Evolutionary conservation across 1,140 invertebrate genomes (phyloP).

Genomic region (Pseudomyrmex concolor): DNA sequence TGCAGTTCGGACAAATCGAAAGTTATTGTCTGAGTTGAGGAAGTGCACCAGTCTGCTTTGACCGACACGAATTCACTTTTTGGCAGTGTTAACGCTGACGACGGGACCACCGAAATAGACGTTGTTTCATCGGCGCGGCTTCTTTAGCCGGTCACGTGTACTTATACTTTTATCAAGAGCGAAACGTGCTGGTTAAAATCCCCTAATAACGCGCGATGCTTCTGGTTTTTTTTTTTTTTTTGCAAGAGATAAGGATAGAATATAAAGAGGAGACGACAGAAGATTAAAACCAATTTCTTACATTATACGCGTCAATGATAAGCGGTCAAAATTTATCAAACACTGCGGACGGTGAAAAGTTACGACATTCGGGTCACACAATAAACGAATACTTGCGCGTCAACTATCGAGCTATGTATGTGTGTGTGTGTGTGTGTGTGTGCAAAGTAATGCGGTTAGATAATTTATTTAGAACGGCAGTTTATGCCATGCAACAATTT

Average conservation of each 20-base stretch:
- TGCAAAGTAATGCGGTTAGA: conserved; percentile 3
- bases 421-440: no score
- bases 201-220: not conserved
- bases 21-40: not conserved
- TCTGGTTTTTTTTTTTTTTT: not conserved
- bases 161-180: conserved; percentile 20
- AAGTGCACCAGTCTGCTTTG: conserved; percentile 17
- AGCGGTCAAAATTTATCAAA: not conserved
- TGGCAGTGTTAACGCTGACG: conserved; percentile 35
- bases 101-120: conserved; percentile 51
- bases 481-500: not conserved
- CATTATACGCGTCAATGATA: not conserved
- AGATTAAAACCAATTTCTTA: no score
- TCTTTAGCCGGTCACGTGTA: conserved; percentile 11
- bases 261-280: no score
- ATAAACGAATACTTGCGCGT: not conserved
- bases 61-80: conserved; percentile 40
- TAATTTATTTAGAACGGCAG: not conserved
- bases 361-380: not conserved
- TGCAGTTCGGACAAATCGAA: not conserved
- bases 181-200: not conserved
- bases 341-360: not conserved
- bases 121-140: not conserved
- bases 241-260: not conserved
- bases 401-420: not conserved